phyloP scores from a whole-genome alignment of 2,113 vertebrate genomes.

The Papio anubis region DNA sequence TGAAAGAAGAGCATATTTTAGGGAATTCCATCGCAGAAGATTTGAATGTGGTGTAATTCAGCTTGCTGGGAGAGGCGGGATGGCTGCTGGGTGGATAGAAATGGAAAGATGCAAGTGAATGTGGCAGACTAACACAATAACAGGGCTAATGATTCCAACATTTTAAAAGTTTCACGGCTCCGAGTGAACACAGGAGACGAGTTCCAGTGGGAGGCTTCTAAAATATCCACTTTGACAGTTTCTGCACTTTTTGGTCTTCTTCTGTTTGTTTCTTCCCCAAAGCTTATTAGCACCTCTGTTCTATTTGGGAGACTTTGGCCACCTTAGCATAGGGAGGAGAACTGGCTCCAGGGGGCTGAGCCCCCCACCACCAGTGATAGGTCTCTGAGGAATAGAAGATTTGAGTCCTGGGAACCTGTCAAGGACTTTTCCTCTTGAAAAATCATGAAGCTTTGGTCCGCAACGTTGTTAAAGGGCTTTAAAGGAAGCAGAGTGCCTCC shows the following conservation, averaged over 20 bases:
- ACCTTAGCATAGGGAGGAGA: neutral
- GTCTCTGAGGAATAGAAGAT: neutral
- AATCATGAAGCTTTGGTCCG: neutral
- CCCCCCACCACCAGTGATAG: neutral
- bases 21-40: neutral
- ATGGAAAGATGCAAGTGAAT: neutral
- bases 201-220: neutral
- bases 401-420: neutral
- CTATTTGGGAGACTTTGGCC: neutral
- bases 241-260: neutral
- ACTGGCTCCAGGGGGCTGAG: neutral
- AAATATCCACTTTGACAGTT: neutral
- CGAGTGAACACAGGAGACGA: neutral
- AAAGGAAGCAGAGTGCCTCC: neutral
- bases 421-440: neutral
- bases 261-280: conserved; percentile 42
- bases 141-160: neutral
- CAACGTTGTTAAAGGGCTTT: neutral
- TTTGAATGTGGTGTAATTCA: neutral
- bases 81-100: neutral
- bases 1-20: neutral
- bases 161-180: neutral
- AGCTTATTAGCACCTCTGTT: conserved; percentile 12
- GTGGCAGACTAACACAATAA: neutral
- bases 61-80: neutral